Percentiles rank a stretch among this genome's conserved stretches.
Conservation (phyloP, 92 coral and sea anemone species). For the Epizoanthus fatuus region DNA sequence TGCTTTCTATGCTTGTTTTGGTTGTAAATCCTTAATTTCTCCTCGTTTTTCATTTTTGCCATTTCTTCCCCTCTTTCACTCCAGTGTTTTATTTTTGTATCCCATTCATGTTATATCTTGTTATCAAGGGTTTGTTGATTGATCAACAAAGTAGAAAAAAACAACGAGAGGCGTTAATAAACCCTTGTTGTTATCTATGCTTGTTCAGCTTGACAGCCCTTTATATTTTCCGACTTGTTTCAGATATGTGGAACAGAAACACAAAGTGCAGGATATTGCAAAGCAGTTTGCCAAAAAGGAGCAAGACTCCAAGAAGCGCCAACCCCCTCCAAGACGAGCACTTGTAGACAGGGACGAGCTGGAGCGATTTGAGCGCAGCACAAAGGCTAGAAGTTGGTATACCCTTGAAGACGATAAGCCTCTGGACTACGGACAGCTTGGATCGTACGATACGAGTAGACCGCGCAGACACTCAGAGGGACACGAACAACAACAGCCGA, state of each 20-base stretch:
- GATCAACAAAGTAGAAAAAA: too few relatives aligned
- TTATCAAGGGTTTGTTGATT: too few relatives aligned
- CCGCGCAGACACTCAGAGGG: constrained; percentile 42
- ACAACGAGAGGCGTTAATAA: too few relatives aligned
- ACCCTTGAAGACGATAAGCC: constrained; percentile 53
- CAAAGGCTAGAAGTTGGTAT: constrained; percentile 73
- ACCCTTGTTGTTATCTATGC: neutral
- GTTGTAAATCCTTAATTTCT: too few relatives aligned
- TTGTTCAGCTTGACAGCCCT: neutral
- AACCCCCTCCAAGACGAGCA: constrained; percentile 79
- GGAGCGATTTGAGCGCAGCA: constrained; percentile 74
- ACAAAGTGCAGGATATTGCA: constrained; percentile 74
- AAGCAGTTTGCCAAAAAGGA: constrained; percentile 68
- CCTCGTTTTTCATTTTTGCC: too few relatives aligned
- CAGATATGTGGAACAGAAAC: constrained; percentile 41
- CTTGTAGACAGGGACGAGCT: constrained; percentile 86
- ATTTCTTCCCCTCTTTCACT: too few relatives aligned
- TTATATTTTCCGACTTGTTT: neutral
- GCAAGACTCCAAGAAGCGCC: constrained; percentile 61
- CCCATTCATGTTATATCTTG: neutral
- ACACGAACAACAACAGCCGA: neutral
- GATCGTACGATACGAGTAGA: constrained; percentile 25
- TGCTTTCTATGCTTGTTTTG: too few relatives aligned
- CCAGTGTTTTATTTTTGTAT: neutral
- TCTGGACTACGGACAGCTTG: constrained; percentile 19